Percentiles rank a stretch among this genome's conserved stretches.
Conservation (phyloP, 1,140 invertebrate species). For the Drosophila miranda region DNA sequence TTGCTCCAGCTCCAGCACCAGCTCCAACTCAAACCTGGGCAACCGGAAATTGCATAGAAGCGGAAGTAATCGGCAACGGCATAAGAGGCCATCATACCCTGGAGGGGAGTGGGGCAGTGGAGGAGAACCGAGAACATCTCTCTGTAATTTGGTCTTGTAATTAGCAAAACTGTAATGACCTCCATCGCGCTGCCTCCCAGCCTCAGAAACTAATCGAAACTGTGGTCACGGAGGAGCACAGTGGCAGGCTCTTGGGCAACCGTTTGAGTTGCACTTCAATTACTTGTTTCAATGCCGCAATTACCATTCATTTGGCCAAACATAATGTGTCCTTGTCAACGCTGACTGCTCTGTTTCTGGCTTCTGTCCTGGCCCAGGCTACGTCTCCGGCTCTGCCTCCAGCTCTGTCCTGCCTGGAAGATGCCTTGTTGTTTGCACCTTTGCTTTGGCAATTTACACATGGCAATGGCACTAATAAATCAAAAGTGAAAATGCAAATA, state of each 20-base stretch:
- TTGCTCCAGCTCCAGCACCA: not conserved
- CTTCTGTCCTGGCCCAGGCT: slow-evolving; percentile 9
- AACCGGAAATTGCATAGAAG: slow-evolving; percentile 72
- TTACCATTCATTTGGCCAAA: slow-evolving; percentile 77
- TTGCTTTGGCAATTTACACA: slow-evolving; percentile 78
- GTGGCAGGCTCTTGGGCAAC: slow-evolving; percentile 35
- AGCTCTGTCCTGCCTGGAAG: slow-evolving; percentile 8
- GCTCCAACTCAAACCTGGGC: slow-evolving; percentile 43
- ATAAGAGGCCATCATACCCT: slow-evolving; percentile 8
- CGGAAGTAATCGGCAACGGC: slow-evolving; percentile 73
- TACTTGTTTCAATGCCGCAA: slow-evolving; percentile 78
- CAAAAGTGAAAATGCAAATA: slow-evolving; percentile 82
- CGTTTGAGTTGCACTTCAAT: slow-evolving; percentile 76
- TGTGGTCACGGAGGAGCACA: slow-evolving; percentile 18
- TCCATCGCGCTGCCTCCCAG: slow-evolving; percentile 13
- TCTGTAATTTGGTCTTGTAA: slow-evolving; percentile 64
- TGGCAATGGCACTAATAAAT: slow-evolving; percentile 81
- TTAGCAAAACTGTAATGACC: slow-evolving; percentile 67
- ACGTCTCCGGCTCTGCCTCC: slow-evolving; percentile 26
- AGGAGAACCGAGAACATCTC: not conserved
- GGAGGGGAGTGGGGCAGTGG: too few species aligned
- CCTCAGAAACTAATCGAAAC: slow-evolving; percentile 21
- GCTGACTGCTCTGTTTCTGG: slow-evolving; percentile 10
- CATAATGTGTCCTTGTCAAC: slow-evolving; percentile 78
- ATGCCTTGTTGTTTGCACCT: slow-evolving; percentile 73